Base-by-base conservation (phyloP, 2,797 vertebrate genomes). In the Halcyon chelicuti region DNA sequence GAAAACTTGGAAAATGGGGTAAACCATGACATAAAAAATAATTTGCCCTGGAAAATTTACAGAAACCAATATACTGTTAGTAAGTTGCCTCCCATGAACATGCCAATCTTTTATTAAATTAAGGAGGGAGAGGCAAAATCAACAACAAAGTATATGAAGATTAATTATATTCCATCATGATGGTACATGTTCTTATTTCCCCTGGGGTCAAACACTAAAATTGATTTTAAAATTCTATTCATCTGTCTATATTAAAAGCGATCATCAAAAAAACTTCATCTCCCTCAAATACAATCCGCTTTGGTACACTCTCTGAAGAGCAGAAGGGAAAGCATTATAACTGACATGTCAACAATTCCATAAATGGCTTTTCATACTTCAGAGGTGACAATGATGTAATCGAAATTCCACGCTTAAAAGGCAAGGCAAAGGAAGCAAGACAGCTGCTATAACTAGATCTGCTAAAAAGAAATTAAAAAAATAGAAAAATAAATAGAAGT, bases 321-420 rank as follows among this genome's bases (percentile, higher is more conserved):
- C 42, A 86, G 73, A 72, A 86, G 26, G 37, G 71, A 79, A 90
- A 72, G 21, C 71, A 75, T 86, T 80, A 61, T 33, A 75, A 75
- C 46, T 86, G 90, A 88, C 67, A 26, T 19, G 42, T 75, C 88
- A 90, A 91, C 88, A 94, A 81, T 72, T 68, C 19, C 31, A 58
- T 58, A 93, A 96, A 84, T 75, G 62, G 70, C 12, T 94, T 91
- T 84, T 91, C 80, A 62, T 51, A 72, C 61, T 83, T 72, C 72
- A 94, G 85, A 93, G 68, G 47, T 88, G 91, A 83, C 85, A 93
- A 92, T 92, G 79, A 55, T 88, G 18, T 86, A 93, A 96, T 84
- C 4, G 2, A 92, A 96, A 93, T 95, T 81, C 85, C 63, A 35
- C 75, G 83, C 90, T 81, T 91, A 90, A 88, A 88, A 93, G 61